phyloP scores from a whole-genome alignment of 2,888 invertebrate species.

The Azorinus chamasolen region DNA sequence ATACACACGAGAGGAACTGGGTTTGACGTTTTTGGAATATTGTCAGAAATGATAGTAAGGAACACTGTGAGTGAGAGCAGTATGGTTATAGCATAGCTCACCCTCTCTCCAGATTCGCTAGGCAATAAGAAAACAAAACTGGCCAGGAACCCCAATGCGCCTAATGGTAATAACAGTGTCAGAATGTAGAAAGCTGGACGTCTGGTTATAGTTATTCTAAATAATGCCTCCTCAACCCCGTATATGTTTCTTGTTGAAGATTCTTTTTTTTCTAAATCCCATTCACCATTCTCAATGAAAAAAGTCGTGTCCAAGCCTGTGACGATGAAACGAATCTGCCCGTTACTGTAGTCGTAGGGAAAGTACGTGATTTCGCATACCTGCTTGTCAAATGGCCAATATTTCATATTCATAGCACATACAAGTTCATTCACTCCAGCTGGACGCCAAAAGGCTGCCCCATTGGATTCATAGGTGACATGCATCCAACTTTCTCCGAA shows the following conservation, averaged over 20 bases:
- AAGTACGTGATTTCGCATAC: constrained; percentile 26
- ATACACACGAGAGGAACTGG: constrained; percentile 10
- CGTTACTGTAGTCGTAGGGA: constrained; percentile 1
- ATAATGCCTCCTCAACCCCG: neutral
- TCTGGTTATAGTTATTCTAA: constrained; percentile 1
- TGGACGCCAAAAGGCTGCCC: constrained; percentile 12
- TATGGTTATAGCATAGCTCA: constrained; percentile 24
- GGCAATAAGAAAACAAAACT: constrained; percentile 22
- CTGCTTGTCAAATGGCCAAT: constrained; percentile 55
- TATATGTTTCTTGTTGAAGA: neutral
- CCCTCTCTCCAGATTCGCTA: constrained; percentile 24
- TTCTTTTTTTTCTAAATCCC: constrained; percentile 1
- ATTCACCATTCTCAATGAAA: constrained; percentile 6
- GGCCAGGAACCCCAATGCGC: constrained; percentile 1
- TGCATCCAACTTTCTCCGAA: constrained; percentile 20
- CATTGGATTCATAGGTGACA: constrained; percentile 5
- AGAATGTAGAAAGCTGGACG: constrained; percentile 8
- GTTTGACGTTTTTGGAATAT: constrained; percentile 22
- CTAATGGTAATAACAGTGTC: constrained; percentile 8
- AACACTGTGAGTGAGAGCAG: constrained; percentile 25
- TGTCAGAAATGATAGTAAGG: constrained; percentile 14
- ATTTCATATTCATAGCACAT: constrained; percentile 43
- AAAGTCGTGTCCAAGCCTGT: neutral
- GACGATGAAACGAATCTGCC: neutral
- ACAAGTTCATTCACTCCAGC: constrained; percentile 18